A percentile compares a stretch with the other conserved stretches of the same genome.
These are phyloP conservation scores for Eristalis intricaria DNA, from an alignment of 2,888 invertebrate species.

Conservation along the genomic window DNA sequence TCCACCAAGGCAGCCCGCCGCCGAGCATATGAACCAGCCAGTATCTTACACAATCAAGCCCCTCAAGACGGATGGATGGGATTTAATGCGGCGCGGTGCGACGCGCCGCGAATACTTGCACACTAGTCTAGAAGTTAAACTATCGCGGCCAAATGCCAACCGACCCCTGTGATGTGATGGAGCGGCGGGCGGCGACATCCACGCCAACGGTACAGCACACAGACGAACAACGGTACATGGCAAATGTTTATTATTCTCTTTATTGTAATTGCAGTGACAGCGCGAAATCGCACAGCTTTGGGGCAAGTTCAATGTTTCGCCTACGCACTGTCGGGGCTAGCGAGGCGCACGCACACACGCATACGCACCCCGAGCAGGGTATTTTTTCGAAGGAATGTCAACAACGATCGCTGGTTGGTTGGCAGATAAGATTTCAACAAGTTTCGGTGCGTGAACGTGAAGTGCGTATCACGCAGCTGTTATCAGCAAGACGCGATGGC, in stretches of 20 bases:
- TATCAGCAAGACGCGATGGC: constrained; percentile 30
- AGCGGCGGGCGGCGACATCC: neutral
- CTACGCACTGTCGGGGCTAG: constrained; percentile 10
- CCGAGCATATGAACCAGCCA: neutral
- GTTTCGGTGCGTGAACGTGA: constrained; percentile 43
- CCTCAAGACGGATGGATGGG: constrained; percentile 31
- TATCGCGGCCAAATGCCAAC: neutral
- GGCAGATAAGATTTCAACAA: constrained; percentile 58
- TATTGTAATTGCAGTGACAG: constrained; percentile 57
- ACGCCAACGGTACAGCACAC: neutral
- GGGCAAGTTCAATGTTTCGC: constrained; percentile 54
- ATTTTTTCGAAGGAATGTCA: constrained; percentile 15
- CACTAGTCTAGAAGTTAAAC: constrained; percentile 13
- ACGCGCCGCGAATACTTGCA: constrained; percentile 24
- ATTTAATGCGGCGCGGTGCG: constrained; percentile 8
- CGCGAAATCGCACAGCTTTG: constrained; percentile 46
- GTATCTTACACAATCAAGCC: constrained; percentile 38
- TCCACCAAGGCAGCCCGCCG: no score
- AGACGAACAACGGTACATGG: neutral
- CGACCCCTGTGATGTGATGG: neutral
- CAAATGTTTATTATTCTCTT: constrained; percentile 24
- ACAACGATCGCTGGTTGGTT: constrained; percentile 1
- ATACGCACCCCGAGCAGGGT: neutral
- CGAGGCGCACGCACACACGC: neutral
- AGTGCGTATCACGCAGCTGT: constrained; percentile 35